Conservation (phyloP, 2,888 invertebrate species). For the Lasioglossum villosulum region DNA sequence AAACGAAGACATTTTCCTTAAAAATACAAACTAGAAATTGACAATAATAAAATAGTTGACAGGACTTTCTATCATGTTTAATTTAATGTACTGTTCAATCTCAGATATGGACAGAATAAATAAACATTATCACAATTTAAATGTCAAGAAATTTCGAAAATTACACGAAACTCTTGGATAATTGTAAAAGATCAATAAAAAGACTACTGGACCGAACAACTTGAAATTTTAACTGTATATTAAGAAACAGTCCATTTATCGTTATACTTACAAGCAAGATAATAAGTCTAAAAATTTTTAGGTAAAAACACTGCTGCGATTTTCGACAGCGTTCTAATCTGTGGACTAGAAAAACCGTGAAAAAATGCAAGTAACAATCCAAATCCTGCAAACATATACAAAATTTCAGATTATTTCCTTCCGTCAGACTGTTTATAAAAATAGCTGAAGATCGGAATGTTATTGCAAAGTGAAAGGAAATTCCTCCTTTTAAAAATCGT, state of each 20-base stretch:
- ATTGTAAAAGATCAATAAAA: neutral
- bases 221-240: neutral
- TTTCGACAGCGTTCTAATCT: no score
- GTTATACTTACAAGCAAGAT: neutral
- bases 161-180: neutral
- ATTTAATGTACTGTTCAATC: neutral
- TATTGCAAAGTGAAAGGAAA: neutral
- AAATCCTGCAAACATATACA: neutral
- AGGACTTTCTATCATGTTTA: neutral
- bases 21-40: neutral
- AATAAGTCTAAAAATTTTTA: neutral
- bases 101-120: neutral
- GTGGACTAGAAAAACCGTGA: neutral
- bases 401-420: neutral
- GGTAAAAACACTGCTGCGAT: neutral
- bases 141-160: no score
- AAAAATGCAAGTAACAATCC: neutral
- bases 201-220: no score
- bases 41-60: neutral
- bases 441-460: neutral
- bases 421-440: neutral
- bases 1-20: neutral
- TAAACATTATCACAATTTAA: neutral
- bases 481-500: neutral
- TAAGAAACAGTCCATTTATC: neutral